phyloP scores from a whole-genome alignment of 2,888 invertebrate genomes.

The Napeogenes inachia region DNA sequence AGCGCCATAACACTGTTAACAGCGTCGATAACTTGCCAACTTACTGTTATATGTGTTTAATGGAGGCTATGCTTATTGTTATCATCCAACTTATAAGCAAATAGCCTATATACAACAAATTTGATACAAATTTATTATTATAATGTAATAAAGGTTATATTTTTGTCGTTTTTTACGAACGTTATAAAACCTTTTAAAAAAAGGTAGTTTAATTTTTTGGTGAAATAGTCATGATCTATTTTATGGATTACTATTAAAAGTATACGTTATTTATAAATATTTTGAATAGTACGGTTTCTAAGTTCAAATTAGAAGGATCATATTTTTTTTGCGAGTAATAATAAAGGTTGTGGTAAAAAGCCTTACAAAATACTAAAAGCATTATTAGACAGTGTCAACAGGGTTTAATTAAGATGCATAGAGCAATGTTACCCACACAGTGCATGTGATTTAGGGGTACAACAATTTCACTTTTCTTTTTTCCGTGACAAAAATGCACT shows the following conservation, averaged over 20 bases:
- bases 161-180: too few species aligned
- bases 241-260: too few species aligned
- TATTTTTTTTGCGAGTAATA: too few species aligned
- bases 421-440: slow-evolving; percentile 3
- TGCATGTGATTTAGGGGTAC: slow-evolving; percentile 1
- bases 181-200: too few species aligned
- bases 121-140: too few species aligned
- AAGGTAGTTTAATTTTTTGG: too few species aligned
- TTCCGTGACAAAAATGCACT: background rate
- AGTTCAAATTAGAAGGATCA: too few species aligned
- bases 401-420: slow-evolving; percentile 27
- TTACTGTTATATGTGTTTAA: slow-evolving; percentile 13
- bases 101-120: background rate
- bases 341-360: background rate
- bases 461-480: background rate
- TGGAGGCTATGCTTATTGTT: slow-evolving; percentile 12
- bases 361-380: slow-evolving; percentile 1
- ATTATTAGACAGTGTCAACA: background rate
- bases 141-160: too few species aligned
- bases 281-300: too few species aligned
- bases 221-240: too few species aligned
- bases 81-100: background rate
- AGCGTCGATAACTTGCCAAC: slow-evolving; percentile 22
- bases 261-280: too few species aligned
- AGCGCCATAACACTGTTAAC: slow-evolving; percentile 20